Percentiles rank a stretch among this genome's conserved stretches.
These are phyloP conservation scores for Dorcus hopei DNA, from an alignment of 2,888 invertebrate species.

Conservation along the genomic window DNA sequence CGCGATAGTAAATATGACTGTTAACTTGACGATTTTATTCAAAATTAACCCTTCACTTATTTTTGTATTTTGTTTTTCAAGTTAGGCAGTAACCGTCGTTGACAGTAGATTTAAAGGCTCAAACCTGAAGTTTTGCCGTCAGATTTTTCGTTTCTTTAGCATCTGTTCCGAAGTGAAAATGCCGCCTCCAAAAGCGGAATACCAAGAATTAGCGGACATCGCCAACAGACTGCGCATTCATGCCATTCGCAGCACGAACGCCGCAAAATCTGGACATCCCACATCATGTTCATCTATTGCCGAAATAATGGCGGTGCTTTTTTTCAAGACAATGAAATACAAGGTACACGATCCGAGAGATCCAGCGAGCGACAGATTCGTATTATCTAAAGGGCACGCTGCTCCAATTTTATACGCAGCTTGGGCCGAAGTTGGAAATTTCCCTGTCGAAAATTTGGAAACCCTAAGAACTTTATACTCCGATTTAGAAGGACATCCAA, in stretches of 20 bases:
- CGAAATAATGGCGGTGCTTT: slow-evolving; percentile 13
- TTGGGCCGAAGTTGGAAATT: slow-evolving; percentile 92
- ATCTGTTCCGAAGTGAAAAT: too few species aligned
- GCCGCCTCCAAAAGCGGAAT: too few species aligned
- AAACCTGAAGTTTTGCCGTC: too few species aligned
- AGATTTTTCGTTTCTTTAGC: too few species aligned
- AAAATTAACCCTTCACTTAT: too few species aligned
- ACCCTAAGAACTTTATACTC: slow-evolving; percentile 83
- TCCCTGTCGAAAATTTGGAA: slow-evolving; percentile 71
- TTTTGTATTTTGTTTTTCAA: too few species aligned
- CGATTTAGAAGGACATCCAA: slow-evolving; percentile 95
- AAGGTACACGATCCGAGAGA: slow-evolving; percentile 3
- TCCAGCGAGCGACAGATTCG: slow-evolving; percentile 12
- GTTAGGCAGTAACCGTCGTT: too few species aligned
- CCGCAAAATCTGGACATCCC: slow-evolving; percentile 7
- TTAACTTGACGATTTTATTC: too few species aligned
- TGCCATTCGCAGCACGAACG: slow-evolving; percentile 2
- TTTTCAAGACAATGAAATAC: slow-evolving; percentile 13
- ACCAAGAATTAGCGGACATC: slow-evolving; percentile 8
- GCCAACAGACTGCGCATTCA: slow-evolving; percentile 13
- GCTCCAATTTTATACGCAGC: slow-evolving; percentile 95
- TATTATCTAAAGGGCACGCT: slow-evolving; percentile 95
- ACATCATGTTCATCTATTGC: slow-evolving; percentile 16
- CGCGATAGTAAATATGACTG: too few species aligned
- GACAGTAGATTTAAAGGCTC: too few species aligned